Conservation (phyloP, 2,113 vertebrate genomes). For the Gadus macrocephalus region DNA sequence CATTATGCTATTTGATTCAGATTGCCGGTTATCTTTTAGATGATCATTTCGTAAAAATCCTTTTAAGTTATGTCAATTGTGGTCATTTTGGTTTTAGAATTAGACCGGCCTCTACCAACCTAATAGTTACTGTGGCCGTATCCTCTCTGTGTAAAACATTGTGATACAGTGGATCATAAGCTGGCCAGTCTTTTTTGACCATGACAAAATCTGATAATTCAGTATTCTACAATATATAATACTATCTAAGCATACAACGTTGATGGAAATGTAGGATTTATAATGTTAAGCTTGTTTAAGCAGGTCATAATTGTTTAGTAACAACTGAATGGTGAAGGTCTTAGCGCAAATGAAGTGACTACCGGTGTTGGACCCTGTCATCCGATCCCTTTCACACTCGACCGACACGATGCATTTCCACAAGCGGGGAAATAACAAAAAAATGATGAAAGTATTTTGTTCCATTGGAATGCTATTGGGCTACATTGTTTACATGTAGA, state of each 20-base stretch:
- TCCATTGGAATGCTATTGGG: constrained; percentile 34
- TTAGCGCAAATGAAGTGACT: constrained; percentile 38
- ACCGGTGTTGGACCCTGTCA: constrained; percentile 33
- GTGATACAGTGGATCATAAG: too few species aligned
- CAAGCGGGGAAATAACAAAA: constrained; percentile 26
- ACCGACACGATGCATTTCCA: constrained; percentile 20
- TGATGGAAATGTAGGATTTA: constrained; percentile 8
- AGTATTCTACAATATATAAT: too few species aligned
- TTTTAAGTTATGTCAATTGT: too few species aligned
- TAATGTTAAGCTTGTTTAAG: constrained; percentile 20
- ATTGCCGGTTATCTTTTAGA: too few species aligned
- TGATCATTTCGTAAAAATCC: too few species aligned
- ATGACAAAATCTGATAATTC: too few species aligned
- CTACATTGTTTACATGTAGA: constrained; percentile 19
- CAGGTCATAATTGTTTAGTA: constrained; percentile 24
- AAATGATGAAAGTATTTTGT: constrained; percentile 45
- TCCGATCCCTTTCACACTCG: constrained; percentile 32
- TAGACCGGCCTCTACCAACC: too few species aligned
- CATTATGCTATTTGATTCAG: neutral
- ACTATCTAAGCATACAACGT: neutral
- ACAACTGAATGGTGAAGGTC: constrained; percentile 42
- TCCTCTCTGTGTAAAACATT: too few species aligned
- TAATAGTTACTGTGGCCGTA: too few species aligned
- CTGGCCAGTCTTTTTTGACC: too few species aligned
- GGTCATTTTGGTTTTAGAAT: too few species aligned